Evolutionary conservation across 1,140 invertebrate genomes (phyloP), one percentile per base, ranked within the genome.

Genomic region (Helicoverpa armigera): DNA sequence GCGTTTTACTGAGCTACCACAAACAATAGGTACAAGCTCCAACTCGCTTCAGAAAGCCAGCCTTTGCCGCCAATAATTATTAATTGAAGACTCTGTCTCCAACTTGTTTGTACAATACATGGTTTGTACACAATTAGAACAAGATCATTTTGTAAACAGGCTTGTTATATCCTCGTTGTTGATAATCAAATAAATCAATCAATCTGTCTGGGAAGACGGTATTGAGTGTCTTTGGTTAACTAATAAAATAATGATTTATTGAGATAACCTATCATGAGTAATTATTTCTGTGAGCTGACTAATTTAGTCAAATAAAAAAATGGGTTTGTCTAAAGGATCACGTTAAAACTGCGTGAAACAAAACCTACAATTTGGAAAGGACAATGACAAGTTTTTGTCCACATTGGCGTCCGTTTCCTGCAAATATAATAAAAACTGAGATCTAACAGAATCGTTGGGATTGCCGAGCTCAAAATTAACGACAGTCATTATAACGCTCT

Each of bases 401-500:
- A 35, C 77, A 58, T 75, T 50, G 50, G 63, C 43, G 23, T 14
- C 51, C 60, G 50, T 13, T 54, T 61, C 77, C 67, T 53, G 70
- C 73, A 77, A 81, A 80, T 80, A 78, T 83, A 83, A 86, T 83
- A 83, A 85, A 83, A 83, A 73, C 53, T 12, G 77, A 83, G 80
- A 84, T 86, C 74, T 84, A 84, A 86, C 82, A 69, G 77, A 87
- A 85, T 85, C 84, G 80, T 81, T 79, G 74, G 78, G 79, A 85
- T 85, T 85, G 77, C 81, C 81, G 83, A 87, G 86, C 84, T 83
- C 79, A 75, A 83, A 87, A 87, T 87, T 84, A 87, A 87, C 83
- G 83, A 83, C 83, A 83, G 83, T 81, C 85, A 87, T 87, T 85
- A 86, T 87, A 82, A 85, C 67, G 80, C 79, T 82, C 83, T 80